Conservation (phyloP, 1,140 invertebrate species). For the Euura lappo region DNA sequence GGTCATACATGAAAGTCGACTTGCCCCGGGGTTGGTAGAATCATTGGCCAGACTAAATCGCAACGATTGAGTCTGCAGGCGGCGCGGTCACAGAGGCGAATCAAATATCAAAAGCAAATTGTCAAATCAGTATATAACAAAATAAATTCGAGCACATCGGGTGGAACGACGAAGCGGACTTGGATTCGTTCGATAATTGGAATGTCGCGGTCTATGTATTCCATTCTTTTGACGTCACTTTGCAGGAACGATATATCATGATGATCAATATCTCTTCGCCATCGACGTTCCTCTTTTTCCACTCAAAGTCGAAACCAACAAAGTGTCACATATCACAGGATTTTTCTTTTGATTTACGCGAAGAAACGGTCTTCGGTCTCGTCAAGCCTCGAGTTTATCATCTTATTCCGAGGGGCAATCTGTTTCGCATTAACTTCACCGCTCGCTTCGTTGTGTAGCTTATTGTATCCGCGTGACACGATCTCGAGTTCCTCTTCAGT, state of each 20-base stretch:
- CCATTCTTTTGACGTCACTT: conserved; percentile 38
- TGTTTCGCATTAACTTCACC: neutral
- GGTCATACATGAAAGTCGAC: no score
- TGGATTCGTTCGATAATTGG: conserved; percentile 31
- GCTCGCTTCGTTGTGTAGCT: neutral
- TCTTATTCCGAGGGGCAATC: neutral
- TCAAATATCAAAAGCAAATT: conserved; percentile 7
- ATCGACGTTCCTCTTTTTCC: no score
- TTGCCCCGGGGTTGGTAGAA: no score
- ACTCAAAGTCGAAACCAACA: no score
- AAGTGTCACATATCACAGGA: no score
- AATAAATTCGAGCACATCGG: neutral
- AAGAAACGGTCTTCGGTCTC: neutral
- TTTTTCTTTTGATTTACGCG: no score
- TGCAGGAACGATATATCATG: neutral
- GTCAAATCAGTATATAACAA: neutral
- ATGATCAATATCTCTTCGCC: no score
- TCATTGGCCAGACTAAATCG: no score
- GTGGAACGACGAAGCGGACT: neutral
- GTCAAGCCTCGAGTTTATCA: neutral
- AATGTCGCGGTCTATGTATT: conserved; percentile 36
- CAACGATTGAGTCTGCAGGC: no score
- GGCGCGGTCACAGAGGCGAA: neutral
- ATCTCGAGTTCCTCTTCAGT: neutral
- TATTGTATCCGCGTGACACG: no score